These are phyloP conservation scores for Papilio aristodemus DNA, from an alignment of 1,140 invertebrate genomes.

Conservation along the genomic window DNA sequence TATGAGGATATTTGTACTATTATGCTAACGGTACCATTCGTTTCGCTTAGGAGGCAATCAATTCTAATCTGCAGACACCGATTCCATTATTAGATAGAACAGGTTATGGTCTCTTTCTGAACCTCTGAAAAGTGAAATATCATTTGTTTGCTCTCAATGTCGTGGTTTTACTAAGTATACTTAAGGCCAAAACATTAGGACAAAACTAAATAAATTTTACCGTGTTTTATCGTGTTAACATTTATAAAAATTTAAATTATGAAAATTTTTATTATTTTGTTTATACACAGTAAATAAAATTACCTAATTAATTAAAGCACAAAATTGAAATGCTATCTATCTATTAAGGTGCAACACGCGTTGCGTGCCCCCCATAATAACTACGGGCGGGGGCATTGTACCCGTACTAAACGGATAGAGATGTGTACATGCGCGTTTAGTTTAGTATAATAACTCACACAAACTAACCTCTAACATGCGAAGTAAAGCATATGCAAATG, in stretches of 20 bases:
- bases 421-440: neutral
- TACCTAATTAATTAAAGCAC: conserved; percentile 26
- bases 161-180: no score
- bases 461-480: neutral
- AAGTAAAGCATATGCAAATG: conserved; percentile 20
- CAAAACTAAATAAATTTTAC: no score
- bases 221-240: no score
- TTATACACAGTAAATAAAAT: neutral
- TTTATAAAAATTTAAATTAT: no score
- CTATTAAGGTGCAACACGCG: conserved; percentile 39
- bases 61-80: no score
- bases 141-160: no score
- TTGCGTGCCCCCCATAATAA: conserved; percentile 52
- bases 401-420: conserved; percentile 40
- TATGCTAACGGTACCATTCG: neutral
- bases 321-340: conserved; percentile 36
- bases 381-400: conserved; percentile 51
- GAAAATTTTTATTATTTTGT: no score
- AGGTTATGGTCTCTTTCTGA: no score
- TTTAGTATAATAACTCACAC: conserved; percentile 21
- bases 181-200: no score
- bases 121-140: no score
- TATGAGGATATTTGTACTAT: neutral
- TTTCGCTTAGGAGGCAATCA: no score
- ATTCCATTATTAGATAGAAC: no score